Evolutionary conservation across 2,797 vertebrate species (phyloP).

Genomic region (Pogonophryne albipinna): DNA sequence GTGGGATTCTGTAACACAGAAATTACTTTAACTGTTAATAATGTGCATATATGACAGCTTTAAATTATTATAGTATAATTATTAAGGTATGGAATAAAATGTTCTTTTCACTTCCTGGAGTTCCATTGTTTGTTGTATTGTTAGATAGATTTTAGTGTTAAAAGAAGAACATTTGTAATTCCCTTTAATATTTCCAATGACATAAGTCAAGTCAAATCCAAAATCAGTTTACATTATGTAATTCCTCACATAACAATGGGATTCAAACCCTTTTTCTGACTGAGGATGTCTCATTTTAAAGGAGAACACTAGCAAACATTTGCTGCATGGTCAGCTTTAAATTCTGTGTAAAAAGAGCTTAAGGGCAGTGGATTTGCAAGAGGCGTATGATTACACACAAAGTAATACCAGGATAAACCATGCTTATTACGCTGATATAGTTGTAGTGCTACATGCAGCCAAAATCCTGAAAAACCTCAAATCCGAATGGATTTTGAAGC

Average conservation of each 20-base stretch:
- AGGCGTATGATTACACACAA: slow-evolving; percentile 66
- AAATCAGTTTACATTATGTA: neutral
- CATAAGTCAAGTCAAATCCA: neutral
- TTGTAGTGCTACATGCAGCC: slow-evolving; percentile 29
- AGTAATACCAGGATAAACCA: slow-evolving; percentile 72
- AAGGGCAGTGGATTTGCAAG: slow-evolving; percentile 60
- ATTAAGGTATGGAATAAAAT: neutral
- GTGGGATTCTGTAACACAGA: neutral
- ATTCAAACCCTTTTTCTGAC: neutral
- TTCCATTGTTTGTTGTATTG: neutral
- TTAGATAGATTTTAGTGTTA: neutral
- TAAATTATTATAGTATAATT: neutral
- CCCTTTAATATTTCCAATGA: too few relatives aligned
- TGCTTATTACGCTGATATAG: slow-evolving; percentile 66
- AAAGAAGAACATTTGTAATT: neutral
- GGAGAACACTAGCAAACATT: neutral
- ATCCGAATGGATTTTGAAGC: slow-evolving; percentile 26
- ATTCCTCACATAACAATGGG: neutral
- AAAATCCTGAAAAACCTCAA: slow-evolving; percentile 53
- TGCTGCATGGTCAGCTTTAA: slow-evolving; percentile 46
- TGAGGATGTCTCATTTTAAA: neutral
- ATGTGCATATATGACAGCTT: neutral
- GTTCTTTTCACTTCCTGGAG: neutral
- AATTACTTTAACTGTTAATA: neutral
- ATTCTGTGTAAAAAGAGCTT: slow-evolving; percentile 60